Conservation (phyloP, 1,140 invertebrate genomes). For the Mycetomoellerius zeteki region DNA sequence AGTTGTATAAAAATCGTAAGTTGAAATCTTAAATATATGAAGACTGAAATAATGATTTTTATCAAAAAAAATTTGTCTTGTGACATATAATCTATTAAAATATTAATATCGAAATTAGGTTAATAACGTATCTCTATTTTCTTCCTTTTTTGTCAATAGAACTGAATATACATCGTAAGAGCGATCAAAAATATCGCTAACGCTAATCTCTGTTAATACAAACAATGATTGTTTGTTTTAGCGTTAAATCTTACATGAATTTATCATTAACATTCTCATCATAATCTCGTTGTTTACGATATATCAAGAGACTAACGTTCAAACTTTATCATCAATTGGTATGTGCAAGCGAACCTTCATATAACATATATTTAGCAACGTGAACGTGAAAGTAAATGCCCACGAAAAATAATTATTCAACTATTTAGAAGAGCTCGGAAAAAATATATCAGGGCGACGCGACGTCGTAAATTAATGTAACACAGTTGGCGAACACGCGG, state of each 20-base stretch:
- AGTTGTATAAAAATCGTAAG: not conserved
- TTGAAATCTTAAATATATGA: not conserved
- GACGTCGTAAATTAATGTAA: slow-evolving; percentile 57
- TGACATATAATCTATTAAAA: not conserved
- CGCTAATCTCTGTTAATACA: not conserved
- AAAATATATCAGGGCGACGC: slow-evolving; percentile 4
- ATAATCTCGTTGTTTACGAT: slow-evolving; percentile 26
- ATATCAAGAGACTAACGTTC: not conserved
- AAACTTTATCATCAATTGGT: slow-evolving; percentile 15
- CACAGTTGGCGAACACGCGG: slow-evolving; percentile 15
- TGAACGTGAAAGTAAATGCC: not conserved
- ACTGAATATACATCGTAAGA: not conserved
- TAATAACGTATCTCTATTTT: not conserved
- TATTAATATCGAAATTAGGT: not conserved
- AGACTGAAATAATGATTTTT: not conserved
- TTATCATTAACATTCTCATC: not conserved
- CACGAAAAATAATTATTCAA: slow-evolving; percentile 39
- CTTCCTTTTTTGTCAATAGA: not conserved
- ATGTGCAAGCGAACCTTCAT: not conserved
- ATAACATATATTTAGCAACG: too few relatives aligned
- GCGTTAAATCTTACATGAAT: not conserved
- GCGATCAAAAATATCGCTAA: not conserved
- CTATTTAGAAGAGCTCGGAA: not conserved
- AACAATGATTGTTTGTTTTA: not conserved
- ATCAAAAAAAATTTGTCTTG: not conserved